Base-by-base conservation (phyloP, 1,140 invertebrate species). In the Bactericera cockerelli region DNA sequence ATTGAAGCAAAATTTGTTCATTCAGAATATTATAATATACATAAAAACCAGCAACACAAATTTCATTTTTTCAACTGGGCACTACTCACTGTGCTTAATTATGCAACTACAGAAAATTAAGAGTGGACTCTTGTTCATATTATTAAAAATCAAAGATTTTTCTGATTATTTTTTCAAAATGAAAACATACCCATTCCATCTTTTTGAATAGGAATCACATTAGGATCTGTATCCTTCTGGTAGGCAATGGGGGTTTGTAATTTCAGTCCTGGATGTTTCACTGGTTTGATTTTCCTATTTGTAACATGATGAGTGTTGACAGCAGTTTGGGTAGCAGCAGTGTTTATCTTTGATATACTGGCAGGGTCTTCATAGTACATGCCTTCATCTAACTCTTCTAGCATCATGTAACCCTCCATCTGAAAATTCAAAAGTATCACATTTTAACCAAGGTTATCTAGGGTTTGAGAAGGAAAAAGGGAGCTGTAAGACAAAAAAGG, bases 161-260 rank as follows among this genome's bases (percentile, higher is more conserved):
- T 4, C 28, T 31, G 13, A 31, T 6, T 6, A 31, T 31, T 31
- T 31, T 31, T 31, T 31, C 4, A 31, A 6, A 31, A 31, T 6
- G 13, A 31, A 31, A 31, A 31, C 28, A 31, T 75, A 87, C 85
- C 86, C 77, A 88, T 87, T 65, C 86, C 86, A 75, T 89, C 86
- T 71, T 83, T 83, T 65, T 82, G 77, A 67, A 87, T 87, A 36
- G 84, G 84, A 70, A 87, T 86, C 59, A 84, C 82, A 67, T 81
- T 84, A 31, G 81, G 74, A 74, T 87, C 84, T 53, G 83, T 84
- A 67, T 84, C 82, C 62, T 83, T 80, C 65, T 86, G 83, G 72
- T 86, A 87, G 31, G 85, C 84, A 65, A 87, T 86, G 42, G 84
- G 84, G 58, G 84, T 85, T 70, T 87, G 85, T 33, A 87, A 70